Base-by-base conservation (phyloP, 2,113 vertebrate species). In the Microcebus murinus region DNA sequence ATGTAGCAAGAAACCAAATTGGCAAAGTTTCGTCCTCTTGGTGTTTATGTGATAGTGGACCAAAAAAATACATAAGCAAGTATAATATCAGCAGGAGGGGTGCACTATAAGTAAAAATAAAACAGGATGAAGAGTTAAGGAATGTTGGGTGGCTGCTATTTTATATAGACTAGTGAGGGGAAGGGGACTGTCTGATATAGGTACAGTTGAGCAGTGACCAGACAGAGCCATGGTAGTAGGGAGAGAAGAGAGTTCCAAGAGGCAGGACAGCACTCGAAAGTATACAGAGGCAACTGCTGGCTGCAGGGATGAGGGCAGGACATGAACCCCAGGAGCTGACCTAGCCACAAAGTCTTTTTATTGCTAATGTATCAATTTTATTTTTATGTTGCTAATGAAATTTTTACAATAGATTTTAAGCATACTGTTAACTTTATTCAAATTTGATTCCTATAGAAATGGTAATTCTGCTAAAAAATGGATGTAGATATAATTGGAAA, bases 391-490 rank as follows among this genome's bases (percentile, higher is more conserved):
- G 4, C 27, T 45, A 59, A 17, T 61, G 52, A 39, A 61, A n/a
- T 36, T 50, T 88, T 91, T 57, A 45, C 21, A 68, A 2, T n/a
- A 12, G 45, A 63, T 12, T 83, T 71, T 59, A 91, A 48, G 34
- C 4, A 13, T n/a, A 50, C 0, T 3, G 31, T 34, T 48, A 36
- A 36, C 18, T 45, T 90, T 67, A 74, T 74, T 76, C 31, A 82
- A 48, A 88, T 55, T 83, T 73, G 63, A 63, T 84, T 91, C 11
- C 15, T 67, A 14, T 21, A 79, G 81, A 87, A 84, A 87, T 91
- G 74, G 2, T 34, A 48, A 87, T 84, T 80, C 34, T 92, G 52
- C 42, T 73, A 52, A 86, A 90, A 74, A 39, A 15, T 10, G 34
- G 42, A 48, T 48, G 23, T 10, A 23, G 25, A 36, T 73, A 31